phyloP scores from a whole-genome alignment of 2,797 vertebrate genomes.

The Galagoides demidoff region DNA sequence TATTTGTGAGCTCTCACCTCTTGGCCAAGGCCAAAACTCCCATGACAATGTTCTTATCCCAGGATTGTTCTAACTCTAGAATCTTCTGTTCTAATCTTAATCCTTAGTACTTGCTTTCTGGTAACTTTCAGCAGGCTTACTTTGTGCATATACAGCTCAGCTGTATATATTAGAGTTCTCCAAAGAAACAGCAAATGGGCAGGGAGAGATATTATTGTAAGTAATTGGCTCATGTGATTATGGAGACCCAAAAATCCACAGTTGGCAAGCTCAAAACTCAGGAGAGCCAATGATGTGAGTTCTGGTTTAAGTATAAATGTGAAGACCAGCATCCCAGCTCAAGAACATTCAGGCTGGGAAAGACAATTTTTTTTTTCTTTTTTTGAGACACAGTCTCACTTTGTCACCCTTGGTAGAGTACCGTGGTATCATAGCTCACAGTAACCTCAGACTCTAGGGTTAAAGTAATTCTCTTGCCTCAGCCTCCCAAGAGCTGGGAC shows the following conservation, averaged over 20 bases:
- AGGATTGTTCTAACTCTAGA: background rate
- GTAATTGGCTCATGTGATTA: background rate
- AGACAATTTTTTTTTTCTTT: too few relatives aligned
- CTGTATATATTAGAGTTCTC: constrained; percentile 4
- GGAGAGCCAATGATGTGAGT: too few relatives aligned
- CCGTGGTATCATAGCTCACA: too few relatives aligned
- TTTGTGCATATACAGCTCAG: background rate
- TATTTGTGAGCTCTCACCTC: background rate
- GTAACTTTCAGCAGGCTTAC: background rate
- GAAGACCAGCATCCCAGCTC: too few relatives aligned
- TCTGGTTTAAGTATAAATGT: too few relatives aligned
- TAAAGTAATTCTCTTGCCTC: too few relatives aligned
- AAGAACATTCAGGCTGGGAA: too few relatives aligned
- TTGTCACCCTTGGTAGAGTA: too few relatives aligned
- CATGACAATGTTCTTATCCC: background rate
- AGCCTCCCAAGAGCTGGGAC: too few relatives aligned
- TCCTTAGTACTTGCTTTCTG: background rate
- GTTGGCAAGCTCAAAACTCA: background rate
- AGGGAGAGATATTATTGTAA: background rate
- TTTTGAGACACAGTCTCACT: too few relatives aligned
- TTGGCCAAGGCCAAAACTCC: background rate
- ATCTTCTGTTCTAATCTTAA: constrained; percentile 22
- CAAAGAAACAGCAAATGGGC: background rate
- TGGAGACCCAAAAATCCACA: background rate
- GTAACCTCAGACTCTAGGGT: too few relatives aligned